Evolutionary conservation across 1,140 invertebrate species (phyloP), one percentile per base, ranked within the genome.

Genomic region (Micrasema minimum): DNA sequence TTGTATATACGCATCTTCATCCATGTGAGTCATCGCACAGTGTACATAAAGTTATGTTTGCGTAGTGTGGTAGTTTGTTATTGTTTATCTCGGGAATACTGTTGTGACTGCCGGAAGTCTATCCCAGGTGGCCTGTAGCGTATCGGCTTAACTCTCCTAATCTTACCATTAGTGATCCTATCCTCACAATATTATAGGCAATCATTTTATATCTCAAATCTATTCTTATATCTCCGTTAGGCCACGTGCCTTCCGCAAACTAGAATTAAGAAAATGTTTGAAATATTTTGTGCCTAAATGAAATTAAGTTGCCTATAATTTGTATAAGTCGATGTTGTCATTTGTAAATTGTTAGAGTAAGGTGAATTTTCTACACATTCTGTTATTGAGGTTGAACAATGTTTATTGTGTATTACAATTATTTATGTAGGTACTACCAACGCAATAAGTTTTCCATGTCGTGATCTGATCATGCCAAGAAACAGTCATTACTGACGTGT

Each of bases 11-110:
- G 45, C 35, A 45, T 38, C 16, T 41, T 37, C 26, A 51, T 66
- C 11, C 46, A 38, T 38, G 46, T 31, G 20, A 45, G 31, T 66
- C 64, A 51, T 38, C 38, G 69, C 69, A 71, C 69, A 71, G 69
- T 71, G 69, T 71, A 71, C 69, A 71, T 66, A 66, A 53, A 45
- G 64, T 71, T 66, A 71, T 45, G 69, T 71, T 71, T 71, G 53
- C 53, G 38, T 71, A 43, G 20, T 62, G 51, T 35, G 26, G 26
- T 31, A 46, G 43, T 31, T 23, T 55, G 51, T 55, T 55, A 55
- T 55, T 55, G 20, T 31, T 53, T 53, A 31, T 53, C 23, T 53
- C 50, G 14, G 12, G 26, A 16, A 55, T 55, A 37, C 14, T 37
- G 51, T 55, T 55, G 26, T 31, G 26, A 48, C 46, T 48, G 46